A percentile compares a stretch with the other conserved stretches of the same genome.
Evolutionary conservation across 1,140 invertebrate genomes (phyloP).

Genomic region (Triops cancriformis): DNA sequence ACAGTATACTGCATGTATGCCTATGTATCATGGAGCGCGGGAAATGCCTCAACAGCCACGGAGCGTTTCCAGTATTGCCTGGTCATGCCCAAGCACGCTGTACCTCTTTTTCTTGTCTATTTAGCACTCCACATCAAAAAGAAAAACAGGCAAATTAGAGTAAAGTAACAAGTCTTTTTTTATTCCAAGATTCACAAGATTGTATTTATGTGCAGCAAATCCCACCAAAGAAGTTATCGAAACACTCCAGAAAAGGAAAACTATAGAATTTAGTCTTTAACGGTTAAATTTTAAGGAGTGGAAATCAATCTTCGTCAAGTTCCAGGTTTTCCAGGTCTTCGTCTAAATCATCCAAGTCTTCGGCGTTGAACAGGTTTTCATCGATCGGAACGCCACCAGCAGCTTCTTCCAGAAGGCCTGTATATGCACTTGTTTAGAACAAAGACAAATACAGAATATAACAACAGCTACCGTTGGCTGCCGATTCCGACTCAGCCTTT

Average conservation of each 20-base stretch:
- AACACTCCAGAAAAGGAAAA: neutral
- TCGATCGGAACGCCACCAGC: slow-evolving; percentile 64
- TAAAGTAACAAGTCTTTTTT: no score
- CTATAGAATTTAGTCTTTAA: neutral
- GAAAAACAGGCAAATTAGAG: neutral
- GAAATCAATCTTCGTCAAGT: slow-evolving; percentile 28
- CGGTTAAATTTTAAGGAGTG: neutral
- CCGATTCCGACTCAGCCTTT: neutral
- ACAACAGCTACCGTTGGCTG: slow-evolving; percentile 8
- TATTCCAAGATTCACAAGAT: no score
- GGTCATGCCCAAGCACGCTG: no score
- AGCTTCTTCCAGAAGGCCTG: slow-evolving; percentile 33
- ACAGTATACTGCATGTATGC: no score
- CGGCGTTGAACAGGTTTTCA: slow-evolving; percentile 87
- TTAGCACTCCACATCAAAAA: no score
- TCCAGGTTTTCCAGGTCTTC: slow-evolving; percentile 61
- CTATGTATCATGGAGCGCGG: no score
- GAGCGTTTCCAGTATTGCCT: no score
- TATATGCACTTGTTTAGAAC: slow-evolving; percentile 31
- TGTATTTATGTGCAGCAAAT: slow-evolving; percentile 2
- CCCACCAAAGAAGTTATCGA: neutral
- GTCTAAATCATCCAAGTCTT: slow-evolving; percentile 63
- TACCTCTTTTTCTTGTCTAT: no score
- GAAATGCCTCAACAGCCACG: no score
- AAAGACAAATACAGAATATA: slow-evolving; percentile 32